phyloP scores from a whole-genome alignment of 2,113 vertebrate species.

The Etheostoma cragini region DNA sequence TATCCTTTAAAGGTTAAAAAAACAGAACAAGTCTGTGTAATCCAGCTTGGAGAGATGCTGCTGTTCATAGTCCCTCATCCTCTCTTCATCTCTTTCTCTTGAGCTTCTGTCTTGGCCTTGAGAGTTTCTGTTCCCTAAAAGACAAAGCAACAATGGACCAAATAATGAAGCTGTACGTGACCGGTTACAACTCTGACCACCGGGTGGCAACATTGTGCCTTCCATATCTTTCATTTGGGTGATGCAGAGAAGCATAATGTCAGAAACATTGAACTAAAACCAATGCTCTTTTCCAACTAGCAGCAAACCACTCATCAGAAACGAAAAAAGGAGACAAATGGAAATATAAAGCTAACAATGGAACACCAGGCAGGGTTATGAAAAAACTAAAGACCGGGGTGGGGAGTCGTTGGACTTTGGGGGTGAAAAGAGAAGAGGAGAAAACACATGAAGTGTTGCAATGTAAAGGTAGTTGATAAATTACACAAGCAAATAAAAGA shows the following conservation, averaged over 20 bases:
- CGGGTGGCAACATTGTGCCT: slow-evolving; percentile 65
- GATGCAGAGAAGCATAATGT: slow-evolving; percentile 5
- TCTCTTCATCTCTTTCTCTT: slow-evolving; percentile 36
- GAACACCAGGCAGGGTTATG: not conserved
- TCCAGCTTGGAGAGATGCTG: slow-evolving; percentile 61
- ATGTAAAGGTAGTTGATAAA: not conserved
- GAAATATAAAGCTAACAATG: slow-evolving; percentile 38
- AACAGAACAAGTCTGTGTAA: slow-evolving; percentile 60
- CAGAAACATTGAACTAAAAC: slow-evolving; percentile 28
- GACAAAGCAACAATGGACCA: slow-evolving; percentile 7
- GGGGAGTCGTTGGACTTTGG: not conserved
- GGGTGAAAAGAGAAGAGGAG: slow-evolving; percentile 22
- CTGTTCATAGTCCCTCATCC: slow-evolving; percentile 53
- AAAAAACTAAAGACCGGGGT: not conserved
- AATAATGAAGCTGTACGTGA: not conserved
- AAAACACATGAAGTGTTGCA: slow-evolving; percentile 22
- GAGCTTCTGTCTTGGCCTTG: slow-evolving; percentile 50
- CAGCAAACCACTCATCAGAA: slow-evolving; percentile 32
- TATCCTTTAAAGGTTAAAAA: slow-evolving; percentile 65
- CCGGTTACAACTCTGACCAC: slow-evolving; percentile 39
- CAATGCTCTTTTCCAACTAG: slow-evolving; percentile 46
- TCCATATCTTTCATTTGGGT: not conserved
- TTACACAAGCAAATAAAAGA: slow-evolving; percentile 8
- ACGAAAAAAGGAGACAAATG: slow-evolving; percentile 28
- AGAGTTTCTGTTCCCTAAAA: slow-evolving; percentile 63